A percentile compares a stretch with the other conserved stretches of the same genome.
Evolutionary conservation across 1,140 invertebrate genomes (phyloP).

Genomic region (Drosophila repleta): DNA sequence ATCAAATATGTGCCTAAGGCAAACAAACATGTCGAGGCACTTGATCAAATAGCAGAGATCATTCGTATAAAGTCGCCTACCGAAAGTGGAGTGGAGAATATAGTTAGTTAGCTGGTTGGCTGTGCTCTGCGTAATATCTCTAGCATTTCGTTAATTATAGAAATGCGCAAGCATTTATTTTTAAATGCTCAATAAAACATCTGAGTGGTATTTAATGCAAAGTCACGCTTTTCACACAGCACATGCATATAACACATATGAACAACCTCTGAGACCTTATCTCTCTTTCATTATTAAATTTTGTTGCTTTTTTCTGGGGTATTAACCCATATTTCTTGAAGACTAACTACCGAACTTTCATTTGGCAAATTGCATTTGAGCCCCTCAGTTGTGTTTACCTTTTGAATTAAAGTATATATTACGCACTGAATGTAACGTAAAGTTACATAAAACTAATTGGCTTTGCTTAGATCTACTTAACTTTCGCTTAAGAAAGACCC

Average conservation of each 20-base stretch:
- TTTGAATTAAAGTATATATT: slow-evolving; percentile 1
- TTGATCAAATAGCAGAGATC: slow-evolving; percentile 3
- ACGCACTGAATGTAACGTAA: background rate
- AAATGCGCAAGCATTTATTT: slow-evolving; percentile 27
- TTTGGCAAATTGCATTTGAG: slow-evolving; percentile 12
- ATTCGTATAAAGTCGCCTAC: background rate
- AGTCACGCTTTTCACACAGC: slow-evolving; percentile 48
- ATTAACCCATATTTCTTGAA: slow-evolving; percentile 5
- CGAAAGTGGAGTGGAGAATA: background rate
- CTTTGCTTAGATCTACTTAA: too few species aligned
- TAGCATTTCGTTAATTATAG: slow-evolving; percentile 18
- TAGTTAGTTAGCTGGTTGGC: background rate
- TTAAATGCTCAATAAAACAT: slow-evolving; percentile 37
- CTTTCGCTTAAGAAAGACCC: too few species aligned
- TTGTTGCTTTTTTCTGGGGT: slow-evolving; percentile 15
- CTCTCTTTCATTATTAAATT: slow-evolving; percentile 5
- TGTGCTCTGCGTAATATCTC: background rate
- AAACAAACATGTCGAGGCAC: background rate
- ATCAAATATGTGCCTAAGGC: background rate
- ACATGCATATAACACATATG: background rate
- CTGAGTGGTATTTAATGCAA: slow-evolving; percentile 28
- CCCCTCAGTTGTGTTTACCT: too few species aligned
- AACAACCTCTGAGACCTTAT: slow-evolving; percentile 15
- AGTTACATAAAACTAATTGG: background rate
- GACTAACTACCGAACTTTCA: slow-evolving; percentile 17